Evolutionary conservation across 1,140 invertebrate genomes (phyloP).

Genomic region (Mesaphorura yosii): DNA sequence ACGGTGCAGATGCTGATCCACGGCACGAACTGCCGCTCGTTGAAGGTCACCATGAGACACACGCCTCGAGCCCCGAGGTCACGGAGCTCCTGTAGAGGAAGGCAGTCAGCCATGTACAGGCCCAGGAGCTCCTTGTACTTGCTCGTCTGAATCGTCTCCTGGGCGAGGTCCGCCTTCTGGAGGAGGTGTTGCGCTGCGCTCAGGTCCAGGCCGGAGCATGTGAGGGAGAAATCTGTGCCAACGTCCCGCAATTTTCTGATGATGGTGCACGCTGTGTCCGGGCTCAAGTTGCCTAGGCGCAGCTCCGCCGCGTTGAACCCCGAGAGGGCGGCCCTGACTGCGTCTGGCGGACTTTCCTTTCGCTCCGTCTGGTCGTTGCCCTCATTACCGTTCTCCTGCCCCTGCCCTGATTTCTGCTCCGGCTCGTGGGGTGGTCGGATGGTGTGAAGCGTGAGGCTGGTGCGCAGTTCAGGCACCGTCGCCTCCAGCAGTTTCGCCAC

Average conservation of each 20-base stretch:
- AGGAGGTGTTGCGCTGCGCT: not conserved
- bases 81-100: constrained; percentile 7
- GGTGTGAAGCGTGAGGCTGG: no score
- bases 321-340: no score
- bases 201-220: not conserved
- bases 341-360: no score
- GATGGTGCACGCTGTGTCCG: no score
- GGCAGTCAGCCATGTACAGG: not conserved
- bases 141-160: not conserved
- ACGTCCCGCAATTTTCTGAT: not conserved
- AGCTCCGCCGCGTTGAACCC: no score
- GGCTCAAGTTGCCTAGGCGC: no score
- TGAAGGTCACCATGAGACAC: constrained; percentile 3
- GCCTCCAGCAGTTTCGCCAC: no score
- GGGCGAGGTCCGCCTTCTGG: not conserved
- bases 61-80: constrained; percentile 8
- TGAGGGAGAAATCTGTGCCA: not conserved
- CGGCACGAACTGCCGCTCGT: constrained; percentile 4
- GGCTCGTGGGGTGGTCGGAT: no score
- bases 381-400: no score
- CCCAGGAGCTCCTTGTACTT: constrained; percentile 1
- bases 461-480: no score
- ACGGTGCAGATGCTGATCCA: constrained; percentile 13
- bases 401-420: no score
- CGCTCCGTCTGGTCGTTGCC: no score